A percentile compares a stretch with the other conserved stretches of the same genome.
Conservation (phyloP, 2,888 invertebrate genomes). For the Ptilodon capucinus region DNA sequence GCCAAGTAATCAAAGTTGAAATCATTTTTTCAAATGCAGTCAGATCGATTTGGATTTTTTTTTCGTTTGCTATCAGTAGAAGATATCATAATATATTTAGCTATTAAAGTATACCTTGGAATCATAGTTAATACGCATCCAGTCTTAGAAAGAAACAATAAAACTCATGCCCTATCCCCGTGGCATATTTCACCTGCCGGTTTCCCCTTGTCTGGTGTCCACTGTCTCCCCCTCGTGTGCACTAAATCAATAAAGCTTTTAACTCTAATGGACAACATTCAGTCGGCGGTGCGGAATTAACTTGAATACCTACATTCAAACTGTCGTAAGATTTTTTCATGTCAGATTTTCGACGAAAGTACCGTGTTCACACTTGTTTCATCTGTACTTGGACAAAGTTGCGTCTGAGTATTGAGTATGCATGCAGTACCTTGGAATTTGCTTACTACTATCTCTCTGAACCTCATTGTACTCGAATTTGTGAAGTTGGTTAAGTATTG, state of each 20-base stretch:
- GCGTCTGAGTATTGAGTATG: background rate
- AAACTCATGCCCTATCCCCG: constrained; percentile 8
- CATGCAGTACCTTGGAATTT: background rate
- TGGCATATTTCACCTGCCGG: constrained; percentile 15
- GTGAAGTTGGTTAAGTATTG: background rate
- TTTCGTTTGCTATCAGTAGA: no score
- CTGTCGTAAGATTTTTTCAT: constrained; percentile 5
- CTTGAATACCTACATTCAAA: constrained; percentile 5
- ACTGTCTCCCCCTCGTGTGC: constrained; percentile 31
- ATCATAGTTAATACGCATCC: background rate
- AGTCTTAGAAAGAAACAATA: constrained; percentile 12
- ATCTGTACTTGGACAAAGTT: background rate
- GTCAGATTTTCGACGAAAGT: background rate
- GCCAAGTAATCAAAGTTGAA: no score
- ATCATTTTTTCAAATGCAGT: no score
- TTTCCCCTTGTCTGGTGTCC: constrained; percentile 16
- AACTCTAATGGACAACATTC: constrained; percentile 46
- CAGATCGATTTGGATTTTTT: no score
- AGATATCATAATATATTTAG: no score
- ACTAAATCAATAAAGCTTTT: constrained; percentile 69
- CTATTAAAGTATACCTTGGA: background rate
- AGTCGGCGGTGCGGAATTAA: constrained; percentile 17
- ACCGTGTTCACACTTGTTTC: background rate
- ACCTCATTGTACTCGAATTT: background rate
- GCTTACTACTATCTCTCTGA: background rate